phyloP scores from a whole-genome alignment of 53 echinoderm and acorn worm genomes.

The Temnopleurus reevesii region DNA sequence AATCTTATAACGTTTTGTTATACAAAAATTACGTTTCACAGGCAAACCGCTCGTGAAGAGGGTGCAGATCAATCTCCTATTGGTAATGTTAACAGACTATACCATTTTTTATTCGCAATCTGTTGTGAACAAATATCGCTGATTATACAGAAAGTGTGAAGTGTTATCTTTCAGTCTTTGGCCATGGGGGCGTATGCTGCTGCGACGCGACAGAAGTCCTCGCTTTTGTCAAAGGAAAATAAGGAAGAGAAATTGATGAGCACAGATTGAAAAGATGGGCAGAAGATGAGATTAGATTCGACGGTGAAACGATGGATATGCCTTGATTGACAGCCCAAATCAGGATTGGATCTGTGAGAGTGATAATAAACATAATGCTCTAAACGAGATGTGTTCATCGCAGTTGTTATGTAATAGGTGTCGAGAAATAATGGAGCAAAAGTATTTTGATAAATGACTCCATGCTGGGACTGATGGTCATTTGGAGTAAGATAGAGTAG shows the following conservation, averaged over 20 bases:
- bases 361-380: neutral
- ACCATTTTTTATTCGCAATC: neutral
- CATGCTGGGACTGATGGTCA: slow-evolving; percentile 37
- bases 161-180: slow-evolving; percentile 4
- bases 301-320: neutral
- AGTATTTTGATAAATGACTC: slow-evolving; percentile 21
- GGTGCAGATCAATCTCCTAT: neutral
- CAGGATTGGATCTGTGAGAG: neutral
- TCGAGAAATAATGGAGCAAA: slow-evolving; percentile 25
- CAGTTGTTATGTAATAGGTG: slow-evolving; percentile 42
- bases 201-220: neutral
- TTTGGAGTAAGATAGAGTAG: neutral
- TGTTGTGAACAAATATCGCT: slow-evolving; percentile 7
- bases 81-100: slow-evolving; percentile 19
- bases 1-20: no score
- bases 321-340: slow-evolving; percentile 48
- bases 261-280: slow-evolving; percentile 31
- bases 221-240: neutral
- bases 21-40: no score
- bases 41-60: neutral
- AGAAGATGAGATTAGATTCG: slow-evolving; percentile 43
- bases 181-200: slow-evolving; percentile 34
- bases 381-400: neutral
- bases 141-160: neutral
- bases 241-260: slow-evolving; percentile 26